phyloP scores from a whole-genome alignment of 2,888 invertebrate species.

The Chydorus sphaericus region DNA sequence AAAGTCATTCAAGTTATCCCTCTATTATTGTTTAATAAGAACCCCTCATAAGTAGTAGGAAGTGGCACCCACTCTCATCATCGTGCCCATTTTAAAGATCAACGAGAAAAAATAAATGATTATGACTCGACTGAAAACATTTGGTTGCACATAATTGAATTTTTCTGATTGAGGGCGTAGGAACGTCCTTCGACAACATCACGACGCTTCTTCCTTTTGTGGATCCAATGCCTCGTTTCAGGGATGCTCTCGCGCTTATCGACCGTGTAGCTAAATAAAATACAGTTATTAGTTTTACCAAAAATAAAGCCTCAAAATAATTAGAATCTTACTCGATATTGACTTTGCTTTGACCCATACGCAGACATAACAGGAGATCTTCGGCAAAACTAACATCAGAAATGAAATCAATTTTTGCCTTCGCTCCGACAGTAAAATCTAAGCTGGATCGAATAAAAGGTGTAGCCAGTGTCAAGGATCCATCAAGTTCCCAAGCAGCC shows the following conservation, averaged over 20 bases:
- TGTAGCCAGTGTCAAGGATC: conserved; percentile 44
- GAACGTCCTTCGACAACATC: conserved; percentile 48
- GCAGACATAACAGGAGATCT: conserved; percentile 57
- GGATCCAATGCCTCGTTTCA: conserved; percentile 43
- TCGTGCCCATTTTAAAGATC: no score
- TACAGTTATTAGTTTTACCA: background rate
- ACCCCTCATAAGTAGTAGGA: background rate
- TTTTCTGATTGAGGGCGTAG: conserved; percentile 58
- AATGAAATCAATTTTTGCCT: conserved; percentile 51
- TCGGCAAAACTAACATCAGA: conserved; percentile 64
- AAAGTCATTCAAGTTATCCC: background rate
- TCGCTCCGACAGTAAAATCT: conserved; percentile 46
- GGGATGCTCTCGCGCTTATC: conserved; percentile 49
- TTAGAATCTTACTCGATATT: conserved; percentile 37
- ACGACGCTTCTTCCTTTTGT: conserved; percentile 40
- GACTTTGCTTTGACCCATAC: conserved; percentile 51
- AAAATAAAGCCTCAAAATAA: background rate
- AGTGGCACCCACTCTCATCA: no score
- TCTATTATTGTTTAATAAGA: background rate
- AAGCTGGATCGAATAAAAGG: conserved; percentile 48
- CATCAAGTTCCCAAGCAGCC: conserved; percentile 49
- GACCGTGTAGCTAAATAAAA: conserved; percentile 26
- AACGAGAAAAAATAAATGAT: no score
- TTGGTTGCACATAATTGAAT: conserved; percentile 54
- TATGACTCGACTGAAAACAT: conserved; percentile 23